phyloP scores from a whole-genome alignment of 2,888 invertebrate species.

The Tenodera sinensis region DNA sequence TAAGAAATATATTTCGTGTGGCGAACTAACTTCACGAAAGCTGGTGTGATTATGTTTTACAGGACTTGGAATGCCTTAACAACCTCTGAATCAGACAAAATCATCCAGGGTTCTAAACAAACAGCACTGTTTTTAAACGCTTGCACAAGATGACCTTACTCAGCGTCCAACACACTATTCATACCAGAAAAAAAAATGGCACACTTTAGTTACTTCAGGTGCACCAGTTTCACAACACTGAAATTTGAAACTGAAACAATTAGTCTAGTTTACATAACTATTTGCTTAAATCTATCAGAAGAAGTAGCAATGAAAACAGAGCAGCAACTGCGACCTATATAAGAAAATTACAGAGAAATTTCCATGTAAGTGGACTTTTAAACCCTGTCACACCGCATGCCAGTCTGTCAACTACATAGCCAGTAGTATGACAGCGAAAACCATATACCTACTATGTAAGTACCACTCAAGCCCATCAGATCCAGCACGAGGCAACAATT shows the following conservation, averaged over 20 bases:
- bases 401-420: too few relatives aligned
- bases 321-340: neutral
- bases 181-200: too few relatives aligned
- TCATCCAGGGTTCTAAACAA: too few relatives aligned
- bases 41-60: too few relatives aligned
- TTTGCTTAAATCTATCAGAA: neutral
- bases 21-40: too few relatives aligned
- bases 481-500: neutral
- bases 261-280: neutral
- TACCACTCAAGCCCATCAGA: neutral
- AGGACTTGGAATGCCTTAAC: too few relatives aligned
- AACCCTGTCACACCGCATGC: neutral
- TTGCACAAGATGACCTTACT: too few relatives aligned
- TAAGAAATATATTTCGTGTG: too few relatives aligned
- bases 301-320: neutral
- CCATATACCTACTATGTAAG: neutral
- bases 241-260: neutral
- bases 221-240: neutral
- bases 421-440: neutral
- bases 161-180: too few relatives aligned
- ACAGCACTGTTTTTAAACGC: too few relatives aligned
- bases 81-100: too few relatives aligned
- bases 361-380: neutral
- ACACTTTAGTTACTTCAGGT: too few relatives aligned
- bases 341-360: neutral